A percentile compares a stretch with the other conserved stretches of the same genome.
These are phyloP conservation scores for Ancistrus triradiatus DNA, from an alignment of 2,113 vertebrate species.

Conservation along the genomic window DNA sequence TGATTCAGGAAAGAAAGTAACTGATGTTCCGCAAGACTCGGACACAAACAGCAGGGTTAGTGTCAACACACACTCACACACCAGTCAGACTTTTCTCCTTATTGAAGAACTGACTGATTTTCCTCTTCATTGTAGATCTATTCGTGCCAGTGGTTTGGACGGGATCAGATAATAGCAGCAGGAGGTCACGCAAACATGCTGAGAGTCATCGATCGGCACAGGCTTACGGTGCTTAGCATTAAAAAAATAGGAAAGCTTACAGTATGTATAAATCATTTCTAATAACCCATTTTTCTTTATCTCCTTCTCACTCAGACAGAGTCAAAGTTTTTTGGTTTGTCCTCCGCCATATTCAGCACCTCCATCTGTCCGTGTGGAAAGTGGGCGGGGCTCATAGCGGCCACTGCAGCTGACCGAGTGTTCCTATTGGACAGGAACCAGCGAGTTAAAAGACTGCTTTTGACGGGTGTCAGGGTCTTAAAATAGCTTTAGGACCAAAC, in stretches of 20 bases:
- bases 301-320: constrained; percentile 33
- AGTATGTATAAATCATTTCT: neutral
- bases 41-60: constrained; percentile 50
- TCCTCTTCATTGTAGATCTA: constrained; percentile 48
- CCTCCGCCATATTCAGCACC: constrained; percentile 40
- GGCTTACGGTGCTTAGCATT: constrained; percentile 55
- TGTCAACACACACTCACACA: no score
- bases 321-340: constrained; percentile 32
- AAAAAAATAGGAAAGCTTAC: no score
- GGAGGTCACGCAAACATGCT: constrained; percentile 55
- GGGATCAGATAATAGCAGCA: constrained; percentile 51
- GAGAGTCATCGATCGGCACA: constrained; percentile 50
- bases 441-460: neutral
- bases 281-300: neutral
- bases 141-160: constrained; percentile 54
- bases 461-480: no score
- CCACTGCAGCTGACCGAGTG: constrained; percentile 41
- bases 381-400: constrained; percentile 42
- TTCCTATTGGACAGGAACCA: constrained; percentile 41
- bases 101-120: no score
- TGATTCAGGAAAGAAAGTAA: constrained; percentile 40
- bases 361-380: constrained; percentile 30
- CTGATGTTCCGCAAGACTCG: constrained; percentile 48
- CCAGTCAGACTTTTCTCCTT: no score
- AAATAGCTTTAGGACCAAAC: no score